Evolutionary conservation across 2,797 vertebrate genomes (phyloP).

Genomic region (Lagorchestes hirsutus): DNA sequence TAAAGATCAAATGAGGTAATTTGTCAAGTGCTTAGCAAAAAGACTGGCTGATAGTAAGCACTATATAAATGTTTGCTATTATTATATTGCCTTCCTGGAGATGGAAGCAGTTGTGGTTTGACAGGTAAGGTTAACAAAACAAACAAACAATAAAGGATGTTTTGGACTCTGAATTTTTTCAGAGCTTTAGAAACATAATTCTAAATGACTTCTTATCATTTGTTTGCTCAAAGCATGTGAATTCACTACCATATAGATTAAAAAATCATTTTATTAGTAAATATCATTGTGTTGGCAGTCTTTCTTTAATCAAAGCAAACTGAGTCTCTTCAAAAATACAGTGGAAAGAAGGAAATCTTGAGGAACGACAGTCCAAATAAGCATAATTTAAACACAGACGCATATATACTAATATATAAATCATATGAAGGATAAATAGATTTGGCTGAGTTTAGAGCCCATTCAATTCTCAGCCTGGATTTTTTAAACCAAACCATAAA

Average conservation of each 20-base stretch:
- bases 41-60: not conserved
- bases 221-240: not conserved
- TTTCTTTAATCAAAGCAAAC: not conserved
- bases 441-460: constrained; percentile 11
- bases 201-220: not conserved
- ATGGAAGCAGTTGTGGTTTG: not conserved
- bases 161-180: not conserved
- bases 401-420: not conserved
- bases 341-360: not conserved
- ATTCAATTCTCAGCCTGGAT: not conserved
- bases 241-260: not conserved
- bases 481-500: constrained; percentile 21
- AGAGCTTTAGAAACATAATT: constrained; percentile 22
- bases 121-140: not conserved
- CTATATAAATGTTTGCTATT: not conserved
- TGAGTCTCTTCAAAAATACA: not conserved
- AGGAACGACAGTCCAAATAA: constrained; percentile 7
- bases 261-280: not conserved
- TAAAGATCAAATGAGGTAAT: not conserved
- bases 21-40: not conserved
- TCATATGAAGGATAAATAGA: not conserved
- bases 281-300: not conserved
- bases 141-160: not conserved
- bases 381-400: not conserved
- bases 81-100: not conserved